Percentiles rank a stretch among this genome's conserved stretches.
phyloP scores from a whole-genome alignment of 2,797 vertebrate species.

The Todus mexicanus region DNA sequence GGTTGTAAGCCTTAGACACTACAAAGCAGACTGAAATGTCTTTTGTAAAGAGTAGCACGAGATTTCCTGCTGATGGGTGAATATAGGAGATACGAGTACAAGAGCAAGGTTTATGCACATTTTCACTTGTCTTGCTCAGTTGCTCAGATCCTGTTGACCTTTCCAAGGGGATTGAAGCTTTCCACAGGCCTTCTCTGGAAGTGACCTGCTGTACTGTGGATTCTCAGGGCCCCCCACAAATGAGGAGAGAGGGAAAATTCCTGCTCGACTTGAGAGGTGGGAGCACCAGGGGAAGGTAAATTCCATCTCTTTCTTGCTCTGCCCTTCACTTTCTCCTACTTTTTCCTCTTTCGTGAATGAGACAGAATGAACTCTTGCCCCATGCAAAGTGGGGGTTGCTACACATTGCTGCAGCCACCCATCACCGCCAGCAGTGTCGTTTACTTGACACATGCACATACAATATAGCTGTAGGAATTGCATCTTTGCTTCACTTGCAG shows the following conservation, averaged over 20 bases:
- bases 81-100: background rate
- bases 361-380: background rate
- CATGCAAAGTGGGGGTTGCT: background rate
- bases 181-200: background rate
- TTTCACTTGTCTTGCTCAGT: background rate
- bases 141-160: background rate
- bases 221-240: background rate
- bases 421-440: background rate
- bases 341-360: background rate
- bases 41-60: background rate
- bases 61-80: background rate
- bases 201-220: background rate
- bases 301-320: background rate
- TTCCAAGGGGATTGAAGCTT: background rate
- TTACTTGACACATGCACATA: constrained; percentile 28
- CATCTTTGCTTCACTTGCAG: constrained; percentile 60
- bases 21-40: background rate
- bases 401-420: background rate
- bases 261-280: background rate
- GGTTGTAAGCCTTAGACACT: background rate
- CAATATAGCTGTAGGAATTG: constrained; percentile 6
- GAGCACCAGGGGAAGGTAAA: background rate
- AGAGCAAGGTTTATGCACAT: background rate
- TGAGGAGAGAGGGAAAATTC: background rate
- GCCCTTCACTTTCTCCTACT: background rate